Conservation (phyloP, 1,140 invertebrate species). For the Habropoda laboriosa region DNA sequence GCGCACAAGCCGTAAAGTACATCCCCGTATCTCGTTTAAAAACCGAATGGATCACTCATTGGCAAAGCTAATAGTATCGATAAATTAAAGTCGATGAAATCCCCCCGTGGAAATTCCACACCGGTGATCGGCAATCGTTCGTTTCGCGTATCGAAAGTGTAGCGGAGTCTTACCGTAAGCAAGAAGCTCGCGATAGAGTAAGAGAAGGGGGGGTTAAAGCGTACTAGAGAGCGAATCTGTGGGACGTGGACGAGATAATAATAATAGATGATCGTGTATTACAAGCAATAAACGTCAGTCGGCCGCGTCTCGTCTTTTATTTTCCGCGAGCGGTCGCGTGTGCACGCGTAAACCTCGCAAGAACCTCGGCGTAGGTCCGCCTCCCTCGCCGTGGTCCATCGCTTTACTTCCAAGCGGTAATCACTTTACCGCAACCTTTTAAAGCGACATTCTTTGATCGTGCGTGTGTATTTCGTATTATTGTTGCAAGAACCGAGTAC, state of each 20-base stretch:
- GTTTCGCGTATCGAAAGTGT: background rate
- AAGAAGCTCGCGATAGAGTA: conserved; percentile 41
- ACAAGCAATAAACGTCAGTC: conserved; percentile 68
- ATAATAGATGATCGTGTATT: conserved; percentile 69
- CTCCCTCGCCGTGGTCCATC: conserved; percentile 44
- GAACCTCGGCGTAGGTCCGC: too few relatives aligned
- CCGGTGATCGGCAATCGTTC: background rate
- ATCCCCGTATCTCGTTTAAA: too few relatives aligned
- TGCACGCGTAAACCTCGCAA: conserved; percentile 51
- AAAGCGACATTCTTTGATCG: conserved; percentile 68
- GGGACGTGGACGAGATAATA: conserved; percentile 66
- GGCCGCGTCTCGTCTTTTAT: conserved; percentile 55
- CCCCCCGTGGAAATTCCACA: background rate
- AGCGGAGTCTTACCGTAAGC: conserved; percentile 20
- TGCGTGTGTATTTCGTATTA: conserved; percentile 57
- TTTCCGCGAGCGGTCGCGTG: conserved; percentile 59
- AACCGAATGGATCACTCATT: too few relatives aligned
- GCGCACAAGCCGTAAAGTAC: too few relatives aligned
- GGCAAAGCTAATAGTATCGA: too few relatives aligned
- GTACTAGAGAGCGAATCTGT: conserved; percentile 46
- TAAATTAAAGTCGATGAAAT: too few relatives aligned
- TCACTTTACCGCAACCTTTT: conserved; percentile 62
- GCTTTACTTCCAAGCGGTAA: conserved; percentile 58
- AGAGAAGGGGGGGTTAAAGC: conserved; percentile 32
- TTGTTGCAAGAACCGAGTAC: conserved; percentile 60